Conservation (phyloP, 1,140 invertebrate species). For the Ceratina calcarata region DNA sequence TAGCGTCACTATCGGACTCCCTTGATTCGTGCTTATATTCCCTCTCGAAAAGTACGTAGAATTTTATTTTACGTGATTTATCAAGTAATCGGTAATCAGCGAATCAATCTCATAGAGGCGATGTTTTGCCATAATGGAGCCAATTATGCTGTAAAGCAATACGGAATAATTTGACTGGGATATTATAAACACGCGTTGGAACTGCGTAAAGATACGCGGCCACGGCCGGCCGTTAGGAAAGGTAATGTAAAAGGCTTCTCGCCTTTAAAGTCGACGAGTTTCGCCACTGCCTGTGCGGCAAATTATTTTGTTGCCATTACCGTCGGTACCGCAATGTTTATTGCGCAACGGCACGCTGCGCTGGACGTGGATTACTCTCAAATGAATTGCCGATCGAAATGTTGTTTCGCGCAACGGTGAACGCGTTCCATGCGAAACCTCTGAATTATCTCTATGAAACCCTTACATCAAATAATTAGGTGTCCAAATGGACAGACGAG, state of each 20-base stretch:
- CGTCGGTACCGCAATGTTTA: constrained; percentile 51
- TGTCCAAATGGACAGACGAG: too few relatives aligned
- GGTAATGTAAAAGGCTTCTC: constrained; percentile 36
- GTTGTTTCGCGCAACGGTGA: constrained; percentile 6
- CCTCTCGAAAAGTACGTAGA: too few relatives aligned
- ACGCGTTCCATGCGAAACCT: not conserved
- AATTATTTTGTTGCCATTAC: constrained; percentile 60
- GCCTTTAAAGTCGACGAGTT: not conserved
- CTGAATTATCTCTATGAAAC: not conserved
- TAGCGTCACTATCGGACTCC: too few relatives aligned
- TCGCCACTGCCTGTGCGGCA: constrained; percentile 46
- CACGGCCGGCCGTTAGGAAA: constrained; percentile 34
- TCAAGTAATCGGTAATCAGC: not conserved
- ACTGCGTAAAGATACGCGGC: constrained; percentile 39
- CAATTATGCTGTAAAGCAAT: not conserved
- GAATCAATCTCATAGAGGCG: not conserved
- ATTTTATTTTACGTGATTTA: not conserved
- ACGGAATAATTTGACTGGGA: not conserved
- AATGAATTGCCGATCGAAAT: constrained; percentile 59
- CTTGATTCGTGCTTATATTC: too few relatives aligned
- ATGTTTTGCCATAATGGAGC: not conserved
- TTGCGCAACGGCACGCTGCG: constrained; percentile 39
- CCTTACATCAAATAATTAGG: too few relatives aligned
- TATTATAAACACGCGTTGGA: not conserved
- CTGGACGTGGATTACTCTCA: constrained; percentile 32